A percentile compares a stretch with the other conserved stretches of the same genome.
These are phyloP conservation scores for Lasioglossum vierecki DNA, from an alignment of 2,888 invertebrate genomes.

Conservation along the genomic window DNA sequence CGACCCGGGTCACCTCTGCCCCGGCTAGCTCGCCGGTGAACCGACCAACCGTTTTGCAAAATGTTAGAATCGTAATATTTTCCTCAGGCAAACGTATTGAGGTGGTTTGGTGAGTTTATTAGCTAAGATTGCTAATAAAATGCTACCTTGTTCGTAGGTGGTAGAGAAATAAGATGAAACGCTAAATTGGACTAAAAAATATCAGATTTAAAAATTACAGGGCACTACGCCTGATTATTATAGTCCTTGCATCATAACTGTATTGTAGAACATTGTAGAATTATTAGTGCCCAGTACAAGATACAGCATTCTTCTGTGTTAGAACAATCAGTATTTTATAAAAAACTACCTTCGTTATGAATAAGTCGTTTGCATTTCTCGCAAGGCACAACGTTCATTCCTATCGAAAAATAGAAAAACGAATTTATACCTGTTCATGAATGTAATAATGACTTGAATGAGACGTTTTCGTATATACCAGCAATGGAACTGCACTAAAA, in stretches of 20 bases:
- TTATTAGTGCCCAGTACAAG: not conserved
- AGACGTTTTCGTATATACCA: not conserved
- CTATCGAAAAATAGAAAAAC: not conserved
- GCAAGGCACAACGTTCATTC: not conserved
- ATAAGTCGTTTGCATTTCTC: not conserved
- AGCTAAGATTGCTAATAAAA: not conserved
- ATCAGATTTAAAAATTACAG: not conserved
- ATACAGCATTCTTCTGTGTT: not conserved
- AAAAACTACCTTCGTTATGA: not conserved
- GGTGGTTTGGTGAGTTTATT: not conserved
- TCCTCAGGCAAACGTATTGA: not conserved
- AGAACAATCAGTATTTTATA: not conserved
- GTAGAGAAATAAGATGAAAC: not conserved
- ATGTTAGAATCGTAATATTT: not conserved
- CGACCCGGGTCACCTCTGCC: constrained; percentile 30
- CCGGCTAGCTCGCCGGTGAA: not conserved
- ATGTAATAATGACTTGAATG: not conserved
- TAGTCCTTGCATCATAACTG: not conserved
- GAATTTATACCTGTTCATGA: not conserved
- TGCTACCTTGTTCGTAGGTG: not conserved
- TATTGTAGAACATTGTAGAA: not conserved
- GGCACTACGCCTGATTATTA: not conserved
- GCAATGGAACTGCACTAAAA: not conserved
- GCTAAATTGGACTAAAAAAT: not conserved
- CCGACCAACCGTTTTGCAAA: not conserved